A percentile compares a stretch with the other conserved stretches of the same genome.
These are phyloP conservation scores for Tribolium madens DNA, from an alignment of 1,140 invertebrate genomes.

Conservation along the genomic window DNA sequence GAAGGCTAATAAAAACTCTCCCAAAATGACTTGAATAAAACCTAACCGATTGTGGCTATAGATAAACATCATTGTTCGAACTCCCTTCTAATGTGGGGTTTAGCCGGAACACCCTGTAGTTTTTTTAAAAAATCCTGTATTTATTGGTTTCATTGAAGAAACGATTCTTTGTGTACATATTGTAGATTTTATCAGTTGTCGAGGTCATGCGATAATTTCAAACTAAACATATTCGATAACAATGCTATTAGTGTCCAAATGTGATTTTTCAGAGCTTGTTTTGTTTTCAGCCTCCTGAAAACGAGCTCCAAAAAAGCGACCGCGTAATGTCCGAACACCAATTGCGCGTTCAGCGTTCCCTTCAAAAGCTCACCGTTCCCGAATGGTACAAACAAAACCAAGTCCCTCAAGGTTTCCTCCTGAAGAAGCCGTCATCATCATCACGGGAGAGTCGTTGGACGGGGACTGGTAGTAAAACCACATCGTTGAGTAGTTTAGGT, in stretches of 20 bases:
- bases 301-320: conserved; percentile 89
- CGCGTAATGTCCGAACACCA: conserved; percentile 90
- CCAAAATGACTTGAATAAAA: no score
- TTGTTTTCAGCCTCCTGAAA: conserved; percentile 86
- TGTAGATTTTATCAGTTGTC: conserved; percentile 10
- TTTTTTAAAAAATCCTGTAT: no score
- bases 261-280: conserved; percentile 27
- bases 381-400: conserved; percentile 94
- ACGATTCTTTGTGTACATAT: background rate
- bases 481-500: conserved; percentile 65
- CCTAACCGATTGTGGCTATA: no score
- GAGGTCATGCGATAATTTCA: conserved; percentile 24
- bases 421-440: conserved; percentile 62
- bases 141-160: background rate
- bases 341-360: conserved; percentile 88
- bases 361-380: conserved; percentile 93
- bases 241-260: background rate
- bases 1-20: no score
- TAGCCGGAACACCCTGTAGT: no score
- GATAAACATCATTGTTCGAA: no score
- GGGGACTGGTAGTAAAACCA: conserved; percentile 64
- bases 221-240: conserved; percentile 20
- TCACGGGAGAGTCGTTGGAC: conserved; percentile 58
- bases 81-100: no score
- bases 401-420: conserved; percentile 76